Evolutionary conservation across 2,113 vertebrate species (phyloP), one percentile per base, ranked within the genome.

Genomic region (Baryphthengus martii): DNA sequence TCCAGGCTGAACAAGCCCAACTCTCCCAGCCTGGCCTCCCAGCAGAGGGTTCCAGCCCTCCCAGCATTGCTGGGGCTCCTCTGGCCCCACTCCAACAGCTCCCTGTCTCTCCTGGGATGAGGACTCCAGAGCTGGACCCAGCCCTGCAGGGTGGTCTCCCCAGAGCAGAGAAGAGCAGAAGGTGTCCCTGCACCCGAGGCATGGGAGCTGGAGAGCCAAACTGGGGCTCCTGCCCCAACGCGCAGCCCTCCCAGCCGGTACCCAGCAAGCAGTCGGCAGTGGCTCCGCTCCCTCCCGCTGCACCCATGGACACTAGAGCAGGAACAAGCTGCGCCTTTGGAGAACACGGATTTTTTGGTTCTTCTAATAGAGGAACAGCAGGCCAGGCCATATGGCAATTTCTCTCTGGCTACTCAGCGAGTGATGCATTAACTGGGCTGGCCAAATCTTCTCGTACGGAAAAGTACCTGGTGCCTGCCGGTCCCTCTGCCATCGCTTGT

Each of bases 351-450:
- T n/a, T 55, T 88, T 90, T 88, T 71, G 45, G 59, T 83, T 78
- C 75, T 79, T 73, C 47, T 78, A 86, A 65, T 0, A 75, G 76
- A 90, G 61, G 83, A 95, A 78, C 96, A 96, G 96, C 93, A 95
- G 88, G 96, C 85, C 13, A 0, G 25, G 79, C 93, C 93, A 96
- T 93, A 95, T 95, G 96, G 96, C 76, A 81, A 23, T 26, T 89
- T 67, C 79, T 87, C 86, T 61, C 72, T 26, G 83, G 96, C 95
- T 93, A 68, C 90, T 92, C 52, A 77, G 52, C 0, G 0, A 90
- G 92, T 24, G 73, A 92, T 92, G 85, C 44, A 93, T 72, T 77
- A 67, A 90, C 24, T 6, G 35, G 45, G 85, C 10, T 42, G 79
- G 95, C 88, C 85, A 86, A 90, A 37, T 59, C 61, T 44, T 5